phyloP scores from a whole-genome alignment of 2,888 invertebrate genomes.

The Galerucella calmariensis region DNA sequence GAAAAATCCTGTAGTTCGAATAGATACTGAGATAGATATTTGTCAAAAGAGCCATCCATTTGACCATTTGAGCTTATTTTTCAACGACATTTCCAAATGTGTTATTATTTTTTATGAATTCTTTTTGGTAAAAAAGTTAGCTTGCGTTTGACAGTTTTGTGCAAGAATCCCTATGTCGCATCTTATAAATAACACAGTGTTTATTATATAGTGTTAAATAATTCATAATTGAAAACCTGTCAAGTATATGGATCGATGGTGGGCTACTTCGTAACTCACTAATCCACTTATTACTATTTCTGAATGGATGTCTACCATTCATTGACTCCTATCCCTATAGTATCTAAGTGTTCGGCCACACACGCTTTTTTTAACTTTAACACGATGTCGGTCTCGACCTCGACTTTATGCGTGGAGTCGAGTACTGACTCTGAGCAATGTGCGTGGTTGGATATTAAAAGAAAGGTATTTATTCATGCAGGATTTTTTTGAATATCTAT shows the following conservation, averaged over 20 bases:
- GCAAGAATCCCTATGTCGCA: no score
- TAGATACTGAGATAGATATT: no score
- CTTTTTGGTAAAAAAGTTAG: no score
- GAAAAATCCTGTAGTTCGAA: no score
- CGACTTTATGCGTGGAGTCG: slow-evolving; percentile 3
- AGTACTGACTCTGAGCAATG: slow-evolving; percentile 1
- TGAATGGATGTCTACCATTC: slow-evolving; percentile 34
- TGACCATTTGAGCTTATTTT: no score
- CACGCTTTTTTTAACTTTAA: slow-evolving; percentile 22
- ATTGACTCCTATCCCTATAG: slow-evolving; percentile 19
- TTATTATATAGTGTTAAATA: not conserved
- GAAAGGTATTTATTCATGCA: slow-evolving; percentile 29
- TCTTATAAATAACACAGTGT: no score
- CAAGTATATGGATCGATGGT: slow-evolving; percentile 4
- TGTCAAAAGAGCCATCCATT: no score
- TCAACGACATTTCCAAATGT: no score
- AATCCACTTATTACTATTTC: slow-evolving; percentile 35
- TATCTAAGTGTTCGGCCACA: slow-evolving; percentile 23
- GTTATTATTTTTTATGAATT: no score
- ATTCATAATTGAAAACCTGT: not conserved
- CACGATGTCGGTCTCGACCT: not conserved
- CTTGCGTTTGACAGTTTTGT: no score
- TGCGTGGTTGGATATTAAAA: slow-evolving; percentile 33
- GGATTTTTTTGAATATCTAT: slow-evolving; percentile 23
- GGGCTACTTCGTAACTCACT: slow-evolving; percentile 16